phyloP scores from a whole-genome alignment of 2,113 vertebrate species.

The Sphyrna mokarran region DNA sequence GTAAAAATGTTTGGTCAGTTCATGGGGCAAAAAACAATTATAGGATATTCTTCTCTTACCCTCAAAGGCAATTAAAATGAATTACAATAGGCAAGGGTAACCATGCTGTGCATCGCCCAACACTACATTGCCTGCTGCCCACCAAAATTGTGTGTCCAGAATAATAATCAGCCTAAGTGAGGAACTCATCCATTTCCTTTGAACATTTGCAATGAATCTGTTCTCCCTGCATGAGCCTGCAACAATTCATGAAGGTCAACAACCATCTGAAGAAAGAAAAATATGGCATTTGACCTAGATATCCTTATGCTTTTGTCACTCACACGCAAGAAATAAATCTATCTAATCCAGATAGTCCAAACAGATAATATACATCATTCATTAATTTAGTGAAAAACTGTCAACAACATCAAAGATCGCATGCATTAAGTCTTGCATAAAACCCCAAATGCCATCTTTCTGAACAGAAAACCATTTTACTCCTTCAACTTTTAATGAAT shows the following conservation, averaged over 20 bases:
- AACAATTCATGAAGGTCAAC: neutral
- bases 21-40: neutral
- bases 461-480: neutral
- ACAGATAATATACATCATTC: neutral
- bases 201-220: neutral
- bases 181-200: neutral
- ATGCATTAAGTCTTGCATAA: neutral
- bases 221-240: neutral
- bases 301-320: neutral
- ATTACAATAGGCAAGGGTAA: neutral
- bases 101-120: neutral
- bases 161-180: neutral
- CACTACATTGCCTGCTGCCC: neutral
- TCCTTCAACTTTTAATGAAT: neutral
- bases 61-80: neutral
- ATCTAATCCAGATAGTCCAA: neutral
- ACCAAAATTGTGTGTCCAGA: neutral
- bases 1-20: neutral
- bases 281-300: neutral
- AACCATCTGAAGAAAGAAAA: neutral
- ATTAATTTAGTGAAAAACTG: neutral
- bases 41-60: neutral
- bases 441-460: neutral
- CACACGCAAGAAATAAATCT: neutral
- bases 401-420: neutral